Base-by-base conservation (phyloP, 2,888 invertebrate species). In the Cerceris ruficornis region DNA sequence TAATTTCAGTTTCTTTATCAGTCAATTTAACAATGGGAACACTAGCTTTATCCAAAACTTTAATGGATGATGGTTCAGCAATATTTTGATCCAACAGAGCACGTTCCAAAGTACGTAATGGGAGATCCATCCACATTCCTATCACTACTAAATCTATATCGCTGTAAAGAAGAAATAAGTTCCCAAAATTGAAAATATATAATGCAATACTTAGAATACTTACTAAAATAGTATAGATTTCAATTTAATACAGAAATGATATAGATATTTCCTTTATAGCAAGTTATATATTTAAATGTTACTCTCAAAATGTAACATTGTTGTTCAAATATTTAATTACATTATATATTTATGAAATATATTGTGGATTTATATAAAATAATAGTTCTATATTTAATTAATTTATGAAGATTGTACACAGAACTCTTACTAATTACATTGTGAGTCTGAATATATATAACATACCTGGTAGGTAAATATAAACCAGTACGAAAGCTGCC, bases 21-120 rank as follows among this genome's bases (percentile, higher is more conserved):
- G 97, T 98, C 93, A 99, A 95, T 94, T 99, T 99, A 84, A 99
- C 98, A 90, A 99, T 99, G 88, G 99, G 99, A 88, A 99, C 99
- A 69, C 98, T 98, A 76, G 99, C 99, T 93, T 98, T 98, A 93
- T 99, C 98, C 87, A 99, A 94, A 88, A 99, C 98, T 94, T 98
- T 98, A 92, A 99, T 96, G 90, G 97, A 96, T 90, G 95, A 95
- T 90, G 96, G 96, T 91, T 98, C 97, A 69, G 98, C 98, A 84
- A 99, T 97, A 90, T 97, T 97, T 91, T 97, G 96, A 87, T 96
- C 96, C 83, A 98, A 94, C 88, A 99, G 94, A 92, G 97, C 98
- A 86, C 97, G 96, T 93, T 98, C 98, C 90, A 99, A 94, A 59
- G 98, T 98, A 92, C 97, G 95, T 87, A 99, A 94, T 71, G 99